Base-by-base conservation (phyloP, 2,888 invertebrate genomes). In the Synergus gifuensis region DNA sequence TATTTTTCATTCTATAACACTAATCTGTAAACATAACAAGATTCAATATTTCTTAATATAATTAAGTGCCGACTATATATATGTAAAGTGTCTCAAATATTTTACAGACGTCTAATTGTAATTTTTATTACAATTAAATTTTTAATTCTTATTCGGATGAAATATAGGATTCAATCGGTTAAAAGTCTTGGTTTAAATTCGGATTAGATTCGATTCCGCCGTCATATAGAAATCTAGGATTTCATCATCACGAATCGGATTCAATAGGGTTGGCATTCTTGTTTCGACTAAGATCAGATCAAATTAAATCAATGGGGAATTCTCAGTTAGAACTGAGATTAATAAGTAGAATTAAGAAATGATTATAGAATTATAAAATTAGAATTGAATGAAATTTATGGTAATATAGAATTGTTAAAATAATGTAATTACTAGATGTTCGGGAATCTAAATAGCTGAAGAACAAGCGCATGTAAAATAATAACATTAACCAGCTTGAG, bases 391-490 rank as follows among this genome's bases (percentile, higher is more conserved):
- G 28, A 28, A 8, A 16, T n/a, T 1, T 54, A 8, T n/a, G 8
- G 12, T 8, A 49, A 44, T 4, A 36, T n/a, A 28, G 11, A 73
- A 54, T 73, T 73, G 73, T 54, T 73, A 54, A 28, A 73, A 36
- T 54, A 54, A 54, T 54, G 46, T 73, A 73, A 73, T 73, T 40
- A 73, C 49, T 54, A 36, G 49, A 73, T 54, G 49, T 54, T 73
- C 22, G 69, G 49, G 54, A 73, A 73, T 40, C 16, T 54, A 73
- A 73, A 36, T 73, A 36, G 54, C 54, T 73, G 46, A 73, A n/a
- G 49, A 49, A 54, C 73, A 73, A 73, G 73, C 54, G 73, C 54
- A 73, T 73, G 49, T 54, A 40, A 73, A 73, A 73, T 73, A 73
- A 49, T 54, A 69, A 69, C 36, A 73, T 54, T 54, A 54, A 73